Conservation (phyloP, 2,113 vertebrate species). For the Galbula dea region DNA sequence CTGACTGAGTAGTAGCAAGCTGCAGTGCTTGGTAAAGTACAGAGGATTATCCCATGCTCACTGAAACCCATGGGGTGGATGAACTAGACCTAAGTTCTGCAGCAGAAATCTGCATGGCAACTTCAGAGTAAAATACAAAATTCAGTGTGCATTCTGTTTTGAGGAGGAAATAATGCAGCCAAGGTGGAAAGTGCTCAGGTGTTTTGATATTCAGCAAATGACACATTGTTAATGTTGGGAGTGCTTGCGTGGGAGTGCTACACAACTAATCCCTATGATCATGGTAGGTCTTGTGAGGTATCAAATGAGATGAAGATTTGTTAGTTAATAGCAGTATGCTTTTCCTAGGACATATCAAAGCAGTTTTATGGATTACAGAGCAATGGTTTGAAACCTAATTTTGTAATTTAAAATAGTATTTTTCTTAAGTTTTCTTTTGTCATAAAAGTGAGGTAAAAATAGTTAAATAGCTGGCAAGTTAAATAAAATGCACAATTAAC, state of each 20-base stretch:
- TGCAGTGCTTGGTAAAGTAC: background rate
- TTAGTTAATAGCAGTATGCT: background rate
- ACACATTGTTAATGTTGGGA: background rate
- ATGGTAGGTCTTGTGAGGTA: background rate
- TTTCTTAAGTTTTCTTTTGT: background rate
- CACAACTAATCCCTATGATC: background rate
- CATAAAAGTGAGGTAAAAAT: background rate
- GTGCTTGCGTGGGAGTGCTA: background rate
- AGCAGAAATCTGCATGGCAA: background rate
- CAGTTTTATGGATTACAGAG: background rate
- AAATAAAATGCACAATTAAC: background rate
- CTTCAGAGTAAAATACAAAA: background rate
- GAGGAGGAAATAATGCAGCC: background rate
- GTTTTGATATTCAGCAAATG: background rate
- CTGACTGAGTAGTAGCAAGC: background rate
- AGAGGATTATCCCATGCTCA: background rate
- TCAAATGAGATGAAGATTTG: background rate
- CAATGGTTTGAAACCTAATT: background rate
- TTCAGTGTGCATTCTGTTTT: background rate
- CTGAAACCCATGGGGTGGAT: fast-evolving
- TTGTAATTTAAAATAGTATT: background rate
- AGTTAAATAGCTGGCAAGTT: background rate
- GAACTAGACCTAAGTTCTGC: background rate
- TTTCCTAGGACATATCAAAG: background rate
- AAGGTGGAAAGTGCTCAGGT: background rate